Base-by-base conservation (phyloP, 2,797 vertebrate species). In the Philypnodon macrostomus region DNA sequence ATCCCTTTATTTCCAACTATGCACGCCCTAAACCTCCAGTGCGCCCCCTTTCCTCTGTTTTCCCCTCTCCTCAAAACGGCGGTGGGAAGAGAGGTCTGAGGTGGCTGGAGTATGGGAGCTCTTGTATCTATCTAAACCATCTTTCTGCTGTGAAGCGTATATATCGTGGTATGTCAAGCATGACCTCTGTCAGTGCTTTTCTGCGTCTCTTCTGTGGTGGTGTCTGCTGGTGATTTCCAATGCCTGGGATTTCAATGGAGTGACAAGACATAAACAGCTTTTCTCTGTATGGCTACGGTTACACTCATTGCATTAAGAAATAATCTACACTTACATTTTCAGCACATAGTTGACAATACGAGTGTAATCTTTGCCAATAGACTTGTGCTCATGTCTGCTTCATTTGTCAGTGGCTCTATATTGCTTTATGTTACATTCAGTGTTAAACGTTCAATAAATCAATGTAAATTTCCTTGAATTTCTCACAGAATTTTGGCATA, bases 161-260 rank as follows among this genome's bases (percentile, higher is more conserved):
- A 44, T 73, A 55, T 39, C 72, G 73, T 74, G 72, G 75, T 50
- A n/a, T 47, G 44, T 63, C 18, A 51, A 63, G 80, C 79, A 85
- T 85, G 85, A 59, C 35, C n/a, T 57, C 71, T 31, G 62, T 71
- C 46, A 4, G 56, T 42, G 79, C 70, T 68, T 58, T n/a, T 73
- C 53, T 67, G 47, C 42, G 53, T 85, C 77, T 86, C 79, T 81
- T 80, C 79, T 83, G 80, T 83, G 77, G 73, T 79, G 75, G 76
- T 4, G 71, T 82, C 66, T 75, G 79, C 78, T 80, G 80, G 72
- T 77, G 76, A 78, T 79, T 78, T 80, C 53, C 75, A 46, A 61
- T 35, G 65, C 65, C 62, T 69, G 67, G 46, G 39, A 63, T 31
- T 27, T 64, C 47, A 44, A 47, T 48, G 7, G 14, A 53, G 52